Conservation (phyloP, 2,888 invertebrate species). For the Rhogogaster chlorosoma region DNA sequence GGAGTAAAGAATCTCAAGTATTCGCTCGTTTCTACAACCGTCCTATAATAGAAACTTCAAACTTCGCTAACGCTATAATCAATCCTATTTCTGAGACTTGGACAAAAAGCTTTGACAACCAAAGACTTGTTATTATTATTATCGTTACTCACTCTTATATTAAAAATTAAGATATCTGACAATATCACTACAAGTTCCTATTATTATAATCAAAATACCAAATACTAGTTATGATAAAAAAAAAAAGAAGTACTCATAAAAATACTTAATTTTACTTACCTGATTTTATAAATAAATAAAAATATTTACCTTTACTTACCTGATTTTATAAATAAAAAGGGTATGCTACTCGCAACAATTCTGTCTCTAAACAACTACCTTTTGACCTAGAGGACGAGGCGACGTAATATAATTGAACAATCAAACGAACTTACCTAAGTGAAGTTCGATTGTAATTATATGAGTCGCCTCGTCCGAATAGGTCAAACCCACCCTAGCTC, state of each 20-base stretch:
- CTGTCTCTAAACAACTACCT: slow-evolving; percentile 1
- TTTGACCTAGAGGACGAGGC: slow-evolving; percentile 15
- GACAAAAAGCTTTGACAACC: no score
- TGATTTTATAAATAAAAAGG: background rate
- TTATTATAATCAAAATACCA: background rate
- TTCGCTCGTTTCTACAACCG: slow-evolving; percentile 24
- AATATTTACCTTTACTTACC: no score
- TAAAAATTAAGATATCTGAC: background rate
- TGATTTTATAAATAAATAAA: no score
- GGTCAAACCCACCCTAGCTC: slow-evolving; percentile 30
- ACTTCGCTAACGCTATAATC: background rate
- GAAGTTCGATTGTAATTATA: slow-evolving; percentile 20
- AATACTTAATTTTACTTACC: no score
- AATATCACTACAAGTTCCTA: background rate
- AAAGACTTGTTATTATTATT: background rate
- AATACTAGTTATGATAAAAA: background rate
- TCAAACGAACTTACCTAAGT: slow-evolving; percentile 22
- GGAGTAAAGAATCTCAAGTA: slow-evolving; percentile 19
- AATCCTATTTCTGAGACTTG: background rate
- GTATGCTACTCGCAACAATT: background rate
- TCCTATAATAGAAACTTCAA: background rate
- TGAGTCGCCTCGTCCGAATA: slow-evolving; percentile 47
- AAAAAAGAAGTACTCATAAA: background rate
- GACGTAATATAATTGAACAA: no score
- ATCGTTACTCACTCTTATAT: background rate